Conservation (phyloP, 2,888 invertebrate species). For the Sicus ferrugineus region DNA sequence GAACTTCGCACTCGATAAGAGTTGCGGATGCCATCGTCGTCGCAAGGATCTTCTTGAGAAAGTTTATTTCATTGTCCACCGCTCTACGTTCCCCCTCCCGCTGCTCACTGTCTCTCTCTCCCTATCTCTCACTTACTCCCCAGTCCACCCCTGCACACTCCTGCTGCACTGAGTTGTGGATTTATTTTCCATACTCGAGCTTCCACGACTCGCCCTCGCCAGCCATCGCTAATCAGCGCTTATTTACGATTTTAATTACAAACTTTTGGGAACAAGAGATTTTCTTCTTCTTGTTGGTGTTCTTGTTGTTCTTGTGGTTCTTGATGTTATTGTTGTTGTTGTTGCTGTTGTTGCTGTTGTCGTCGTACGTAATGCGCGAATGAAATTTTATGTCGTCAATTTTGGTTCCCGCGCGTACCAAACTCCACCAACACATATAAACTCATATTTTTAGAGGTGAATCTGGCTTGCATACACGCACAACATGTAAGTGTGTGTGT, state of each 20-base stretch:
- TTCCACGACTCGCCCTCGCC: not conserved
- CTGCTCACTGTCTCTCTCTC: not conserved
- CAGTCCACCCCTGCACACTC: not conserved
- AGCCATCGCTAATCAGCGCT: not conserved
- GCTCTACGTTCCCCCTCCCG: not conserved
- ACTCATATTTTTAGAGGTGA: no score
- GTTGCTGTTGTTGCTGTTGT: slow-evolving; percentile 18
- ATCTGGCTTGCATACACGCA: no score
- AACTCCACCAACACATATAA: no score
- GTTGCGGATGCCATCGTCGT: no score
- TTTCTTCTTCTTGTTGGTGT: not conserved
- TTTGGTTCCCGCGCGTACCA: slow-evolving; percentile 8
- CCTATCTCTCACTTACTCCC: not conserved
- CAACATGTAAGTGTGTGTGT: no score
- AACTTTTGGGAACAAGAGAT: slow-evolving; percentile 9
- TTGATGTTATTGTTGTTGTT: not conserved
- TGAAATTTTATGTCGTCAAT: slow-evolving; percentile 23
- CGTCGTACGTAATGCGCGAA: slow-evolving; percentile 1
- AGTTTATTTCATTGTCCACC: not conserved
- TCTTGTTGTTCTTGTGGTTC: not conserved
- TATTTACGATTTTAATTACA: slow-evolving; percentile 30
- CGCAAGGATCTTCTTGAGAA: no score
- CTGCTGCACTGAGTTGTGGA: not conserved
- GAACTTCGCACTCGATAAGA: not conserved
- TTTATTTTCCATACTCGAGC: slow-evolving; percentile 6